Evolutionary conservation across 92 coral and sea anemone genomes (phyloP), one percentile per base, ranked within the genome.

Genomic region (Parazoanthus swiftii): DNA sequence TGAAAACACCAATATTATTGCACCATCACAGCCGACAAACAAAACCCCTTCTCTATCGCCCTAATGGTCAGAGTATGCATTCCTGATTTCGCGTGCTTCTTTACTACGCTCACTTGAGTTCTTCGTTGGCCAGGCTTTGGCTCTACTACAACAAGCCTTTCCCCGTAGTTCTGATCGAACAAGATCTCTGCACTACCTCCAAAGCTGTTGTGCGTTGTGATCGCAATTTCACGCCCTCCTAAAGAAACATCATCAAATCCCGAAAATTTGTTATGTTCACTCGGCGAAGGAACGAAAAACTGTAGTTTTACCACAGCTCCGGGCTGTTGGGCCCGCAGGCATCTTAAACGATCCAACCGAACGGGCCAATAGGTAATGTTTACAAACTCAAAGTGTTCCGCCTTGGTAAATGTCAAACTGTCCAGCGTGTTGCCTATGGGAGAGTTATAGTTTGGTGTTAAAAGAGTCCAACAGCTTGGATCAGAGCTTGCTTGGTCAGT

Each of bases 401-500:
- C 99, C 54, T 90, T 93, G 38, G 93, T 88, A 48, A 97, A 93
- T 66, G 87, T 89, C 85, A 97, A 88, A 46, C 88, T 92, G 44
- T 92, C 94, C n/a, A 97, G 87, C 58, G 95, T 94, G 81, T 95
- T 97, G 5, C 37, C 88, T 51, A 85, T 75, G 36, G 89, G 91
- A 14, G 76, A 85, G 54, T 77, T 91, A 68, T 93, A 92, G 85
- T 97, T 96, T 78, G 99, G 93, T 21, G 99, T 95, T 23, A 97
- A 87, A 78, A 97, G 94, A 1, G 99, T 97, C 99, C 99, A 97
- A 81, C 99, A 97, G 35, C 91, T 66, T 7, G 99, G 99, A 16
- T 77, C 83, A 23, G 98, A 97, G 37, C 46, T 89, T 20, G 39
- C 82, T 8, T 95, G 97, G 76, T 94, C 94, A 54, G 93, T 90